A percentile compares a stretch with the other conserved stretches of the same genome.
These are phyloP conservation scores for Chloropsis cyanopogon DNA, from an alignment of 2,113 vertebrate species.

Conservation along the genomic window DNA sequence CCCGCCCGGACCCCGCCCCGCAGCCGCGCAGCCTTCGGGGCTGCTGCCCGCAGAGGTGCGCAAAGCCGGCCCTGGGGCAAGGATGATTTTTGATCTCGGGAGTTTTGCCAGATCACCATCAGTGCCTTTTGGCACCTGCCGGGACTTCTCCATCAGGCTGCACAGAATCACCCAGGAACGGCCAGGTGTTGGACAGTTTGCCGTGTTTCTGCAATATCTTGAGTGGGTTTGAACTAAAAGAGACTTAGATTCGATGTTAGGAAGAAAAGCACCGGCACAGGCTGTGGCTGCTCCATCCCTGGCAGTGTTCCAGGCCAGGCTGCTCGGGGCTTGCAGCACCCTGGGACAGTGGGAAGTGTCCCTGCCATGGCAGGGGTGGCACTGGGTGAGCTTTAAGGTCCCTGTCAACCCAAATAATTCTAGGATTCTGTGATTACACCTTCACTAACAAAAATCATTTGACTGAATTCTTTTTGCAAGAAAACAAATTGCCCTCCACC, in stretches of 20 bases:
- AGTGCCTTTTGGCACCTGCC: not conserved
- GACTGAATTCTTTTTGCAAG: not conserved
- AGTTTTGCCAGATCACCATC: not conserved
- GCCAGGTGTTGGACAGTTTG: not conserved
- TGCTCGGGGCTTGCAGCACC: fast-evolving
- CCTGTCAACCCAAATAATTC: not conserved
- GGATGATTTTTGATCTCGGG: fast-evolving
- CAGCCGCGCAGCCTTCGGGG: not conserved
- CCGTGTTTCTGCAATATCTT: not conserved
- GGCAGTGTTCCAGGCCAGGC: fast-evolving
- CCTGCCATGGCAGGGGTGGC: not conserved
- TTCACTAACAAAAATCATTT: not conserved
- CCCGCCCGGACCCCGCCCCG: too few species aligned
- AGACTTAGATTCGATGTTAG: too few species aligned
- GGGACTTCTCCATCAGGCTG: not conserved
- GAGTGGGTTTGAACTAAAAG: not conserved
- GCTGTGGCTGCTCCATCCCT: not conserved
- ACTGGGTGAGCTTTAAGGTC: not conserved
- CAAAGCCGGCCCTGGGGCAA: not conserved
- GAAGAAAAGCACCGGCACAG: not conserved
- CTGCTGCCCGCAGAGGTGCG: not conserved
- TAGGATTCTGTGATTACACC: not conserved
- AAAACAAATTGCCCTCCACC: not conserved
- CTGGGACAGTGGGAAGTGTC: not conserved
- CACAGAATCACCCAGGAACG: fast-evolving